Conservation (phyloP, 2,797 vertebrate genomes). For the Antrozous pallidus region DNA sequence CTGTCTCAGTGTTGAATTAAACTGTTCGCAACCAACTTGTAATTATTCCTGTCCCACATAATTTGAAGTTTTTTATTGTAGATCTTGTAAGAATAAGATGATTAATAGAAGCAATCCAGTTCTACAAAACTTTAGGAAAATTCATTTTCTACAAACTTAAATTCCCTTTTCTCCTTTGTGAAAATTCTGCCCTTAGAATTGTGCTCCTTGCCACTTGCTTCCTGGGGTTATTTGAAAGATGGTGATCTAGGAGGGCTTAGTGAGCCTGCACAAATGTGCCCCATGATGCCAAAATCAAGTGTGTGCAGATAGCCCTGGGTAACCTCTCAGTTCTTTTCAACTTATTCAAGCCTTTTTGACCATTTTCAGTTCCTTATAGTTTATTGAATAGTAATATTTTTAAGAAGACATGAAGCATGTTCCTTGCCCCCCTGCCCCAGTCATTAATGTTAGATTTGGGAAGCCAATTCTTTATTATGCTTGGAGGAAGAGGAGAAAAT, state of each 20-base stretch:
- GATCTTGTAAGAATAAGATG: neutral
- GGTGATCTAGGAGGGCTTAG: neutral
- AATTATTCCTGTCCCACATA: neutral
- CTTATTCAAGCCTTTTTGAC: neutral
- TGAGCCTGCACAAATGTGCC: neutral
- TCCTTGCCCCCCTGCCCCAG: neutral
- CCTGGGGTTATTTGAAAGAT: neutral
- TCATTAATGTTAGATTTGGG: slow-evolving; percentile 19
- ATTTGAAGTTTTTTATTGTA: neutral
- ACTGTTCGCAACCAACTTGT: neutral
- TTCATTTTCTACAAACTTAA: neutral
- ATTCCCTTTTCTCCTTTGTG: neutral
- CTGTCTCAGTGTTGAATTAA: neutral
- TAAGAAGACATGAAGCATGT: neutral
- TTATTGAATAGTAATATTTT: slow-evolving; percentile 18
- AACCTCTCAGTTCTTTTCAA: neutral
- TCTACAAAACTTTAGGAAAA: slow-evolving; percentile 14
- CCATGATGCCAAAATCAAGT: neutral
- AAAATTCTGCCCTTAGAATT: neutral
- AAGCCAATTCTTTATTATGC: slow-evolving; percentile 30
- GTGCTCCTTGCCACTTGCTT: neutral
- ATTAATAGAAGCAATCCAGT: neutral
- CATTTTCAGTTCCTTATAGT: neutral
- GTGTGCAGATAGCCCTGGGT: neutral
- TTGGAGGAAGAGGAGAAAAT: neutral